Percentiles rank a stretch among this genome's conserved stretches.
Evolutionary conservation across 2,797 vertebrate genomes (phyloP).

Genomic region (Galaxias olidus): DNA sequence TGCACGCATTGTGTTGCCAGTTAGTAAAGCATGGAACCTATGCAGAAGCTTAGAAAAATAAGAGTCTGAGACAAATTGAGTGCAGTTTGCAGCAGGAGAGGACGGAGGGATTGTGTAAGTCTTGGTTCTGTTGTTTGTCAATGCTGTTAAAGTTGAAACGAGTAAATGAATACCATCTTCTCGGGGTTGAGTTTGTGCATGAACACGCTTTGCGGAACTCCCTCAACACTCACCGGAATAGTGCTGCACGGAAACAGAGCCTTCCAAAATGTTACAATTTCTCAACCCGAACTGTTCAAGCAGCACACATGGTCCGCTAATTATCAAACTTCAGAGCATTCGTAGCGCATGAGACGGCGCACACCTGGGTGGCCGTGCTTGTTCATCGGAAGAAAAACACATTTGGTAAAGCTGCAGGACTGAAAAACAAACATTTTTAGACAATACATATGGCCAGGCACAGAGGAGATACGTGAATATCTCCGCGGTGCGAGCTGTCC

Average conservation of each 20-base stretch:
- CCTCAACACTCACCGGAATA: neutral
- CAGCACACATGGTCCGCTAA: constrained; percentile 26
- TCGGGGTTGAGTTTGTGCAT: too few relatives aligned
- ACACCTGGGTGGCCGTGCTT: constrained; percentile 50
- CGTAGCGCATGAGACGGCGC: constrained; percentile 26
- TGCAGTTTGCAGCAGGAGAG: too few relatives aligned
- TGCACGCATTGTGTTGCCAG: too few relatives aligned
- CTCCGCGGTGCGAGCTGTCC: constrained; percentile 26
- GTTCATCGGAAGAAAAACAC: constrained; percentile 28
- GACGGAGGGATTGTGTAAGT: too few relatives aligned
- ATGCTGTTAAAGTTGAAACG: too few relatives aligned
- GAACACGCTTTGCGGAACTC: neutral
- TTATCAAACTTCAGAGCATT: constrained; percentile 32
- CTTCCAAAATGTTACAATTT: constrained; percentile 40
- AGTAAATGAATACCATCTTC: too few relatives aligned
- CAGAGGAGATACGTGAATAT: constrained; percentile 35
- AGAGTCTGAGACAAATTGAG: too few relatives aligned
- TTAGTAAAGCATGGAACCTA: too few relatives aligned
- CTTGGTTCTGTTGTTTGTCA: too few relatives aligned
- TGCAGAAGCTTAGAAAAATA: too few relatives aligned
- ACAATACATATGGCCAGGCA: constrained; percentile 45
- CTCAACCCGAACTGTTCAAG: constrained; percentile 36
- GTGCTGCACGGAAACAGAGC: constrained; percentile 24
- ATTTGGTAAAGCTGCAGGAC: constrained; percentile 32
- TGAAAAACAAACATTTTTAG: constrained; percentile 42